These are phyloP conservation scores for Morone chrysops DNA, from an alignment of 2,113 vertebrate species.

Conservation along the genomic window DNA sequence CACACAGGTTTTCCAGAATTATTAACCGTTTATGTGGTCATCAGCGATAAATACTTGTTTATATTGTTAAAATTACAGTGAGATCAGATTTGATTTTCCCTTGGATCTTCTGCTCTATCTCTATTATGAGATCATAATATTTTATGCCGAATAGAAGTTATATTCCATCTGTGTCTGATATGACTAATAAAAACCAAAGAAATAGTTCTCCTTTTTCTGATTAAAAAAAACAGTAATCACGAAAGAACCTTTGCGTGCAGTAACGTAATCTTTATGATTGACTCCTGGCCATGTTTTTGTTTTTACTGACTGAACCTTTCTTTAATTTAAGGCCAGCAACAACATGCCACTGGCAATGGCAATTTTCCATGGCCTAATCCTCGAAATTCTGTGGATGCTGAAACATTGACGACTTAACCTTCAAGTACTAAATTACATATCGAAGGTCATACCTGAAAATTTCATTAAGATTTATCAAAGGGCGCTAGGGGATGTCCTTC, in stretches of 20 bases:
- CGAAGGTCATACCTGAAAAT: constrained; percentile 47
- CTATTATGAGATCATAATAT: constrained; percentile 6
- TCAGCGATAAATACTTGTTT: not conserved
- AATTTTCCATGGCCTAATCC: not conserved
- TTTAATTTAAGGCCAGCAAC: constrained; percentile 48
- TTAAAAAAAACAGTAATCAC: constrained; percentile 2
- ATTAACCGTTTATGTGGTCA: not conserved
- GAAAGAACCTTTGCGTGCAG: not conserved
- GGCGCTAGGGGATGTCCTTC: constrained; percentile 9
- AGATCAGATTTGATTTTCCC: not conserved
- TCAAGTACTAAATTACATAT: constrained; percentile 25
- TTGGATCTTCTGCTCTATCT: not conserved
- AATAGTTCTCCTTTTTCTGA: constrained; percentile 1
- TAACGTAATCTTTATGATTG: constrained; percentile 28
- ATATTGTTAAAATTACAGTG: not conserved
- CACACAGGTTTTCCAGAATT: not conserved
- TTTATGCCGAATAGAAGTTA: constrained; percentile 6
- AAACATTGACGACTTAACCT: constrained; percentile 42
- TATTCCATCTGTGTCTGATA: constrained; percentile 29
- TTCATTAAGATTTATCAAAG: constrained; percentile 42
- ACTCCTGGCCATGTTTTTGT: constrained; percentile 12
- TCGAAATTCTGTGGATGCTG: constrained; percentile 20
- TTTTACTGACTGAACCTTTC: constrained; percentile 36
- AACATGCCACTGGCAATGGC: constrained; percentile 19
- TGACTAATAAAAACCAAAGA: not conserved